These are phyloP conservation scores for Sarcophaga carnaria DNA, from an alignment of 2,888 invertebrate genomes.

Conservation along the genomic window DNA sequence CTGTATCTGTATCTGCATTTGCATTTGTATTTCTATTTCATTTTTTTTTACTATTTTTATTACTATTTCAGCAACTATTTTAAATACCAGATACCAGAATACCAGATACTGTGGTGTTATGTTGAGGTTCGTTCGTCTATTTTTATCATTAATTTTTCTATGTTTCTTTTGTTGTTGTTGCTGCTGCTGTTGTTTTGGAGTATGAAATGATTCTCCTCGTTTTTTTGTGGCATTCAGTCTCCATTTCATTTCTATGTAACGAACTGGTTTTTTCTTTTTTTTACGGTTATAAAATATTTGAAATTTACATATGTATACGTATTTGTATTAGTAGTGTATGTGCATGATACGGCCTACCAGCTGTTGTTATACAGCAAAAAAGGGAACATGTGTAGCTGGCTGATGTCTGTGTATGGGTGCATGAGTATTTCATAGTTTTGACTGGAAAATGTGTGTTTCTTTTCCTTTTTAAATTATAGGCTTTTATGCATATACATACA, in stretches of 20 bases:
- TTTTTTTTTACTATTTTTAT: not conserved
- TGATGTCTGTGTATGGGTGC: constrained; percentile 4
- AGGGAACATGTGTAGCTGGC: not conserved
- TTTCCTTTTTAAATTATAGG: not conserved
- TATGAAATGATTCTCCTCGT: too few species aligned
- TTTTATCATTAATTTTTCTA: not conserved
- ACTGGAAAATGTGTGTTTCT: constrained; percentile 24
- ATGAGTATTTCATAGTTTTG: not conserved
- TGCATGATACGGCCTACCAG: not conserved
- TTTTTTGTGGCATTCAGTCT: too few species aligned
- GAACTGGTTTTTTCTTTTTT: not conserved
- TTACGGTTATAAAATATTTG: constrained; percentile 25
- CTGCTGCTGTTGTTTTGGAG: not conserved
- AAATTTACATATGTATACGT: constrained; percentile 25
- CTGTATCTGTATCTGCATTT: not conserved
- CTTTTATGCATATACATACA: not conserved
- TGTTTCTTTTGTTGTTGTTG: constrained; percentile 6
- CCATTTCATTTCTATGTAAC: not conserved
- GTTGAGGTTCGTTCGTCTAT: constrained; percentile 32
- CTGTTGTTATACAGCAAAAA: not conserved
- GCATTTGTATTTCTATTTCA: not conserved
- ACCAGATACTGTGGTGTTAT: constrained; percentile 34
- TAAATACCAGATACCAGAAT: constrained; percentile 12
- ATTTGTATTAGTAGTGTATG: not conserved
- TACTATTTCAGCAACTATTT: constrained; percentile 6